Percentiles rank a stretch among this genome's conserved stretches.
These are phyloP conservation scores for Eurosta solidaginis DNA, from an alignment of 1,140 invertebrate species.

Conservation along the genomic window DNA sequence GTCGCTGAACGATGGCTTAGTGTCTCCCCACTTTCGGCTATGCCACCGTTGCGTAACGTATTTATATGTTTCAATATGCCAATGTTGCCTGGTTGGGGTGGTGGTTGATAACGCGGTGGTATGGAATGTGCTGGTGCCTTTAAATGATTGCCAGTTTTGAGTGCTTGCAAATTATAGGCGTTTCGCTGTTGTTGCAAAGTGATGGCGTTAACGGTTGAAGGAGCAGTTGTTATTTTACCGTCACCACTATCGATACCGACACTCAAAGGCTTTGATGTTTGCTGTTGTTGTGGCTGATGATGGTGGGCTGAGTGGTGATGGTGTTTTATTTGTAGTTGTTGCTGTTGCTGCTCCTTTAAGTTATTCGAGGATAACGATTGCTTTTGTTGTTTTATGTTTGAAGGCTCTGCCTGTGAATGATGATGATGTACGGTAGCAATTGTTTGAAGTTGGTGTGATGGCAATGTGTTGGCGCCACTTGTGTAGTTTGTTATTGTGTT, in stretches of 20 bases:
- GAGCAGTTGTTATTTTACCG: slow-evolving; percentile 27
- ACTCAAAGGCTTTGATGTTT: slow-evolving; percentile 4
- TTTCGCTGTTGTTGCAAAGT: slow-evolving; percentile 38
- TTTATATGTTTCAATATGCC: slow-evolving; percentile 63
- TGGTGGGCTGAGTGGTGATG: slow-evolving; percentile 42
- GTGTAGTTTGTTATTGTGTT: slow-evolving; percentile 39
- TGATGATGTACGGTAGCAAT: slow-evolving; percentile 57
- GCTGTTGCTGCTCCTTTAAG: slow-evolving; percentile 31
- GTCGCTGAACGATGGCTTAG: neutral
- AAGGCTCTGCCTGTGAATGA: slow-evolving; percentile 39
- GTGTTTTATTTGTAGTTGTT: slow-evolving; percentile 22
- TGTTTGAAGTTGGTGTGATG: slow-evolving; percentile 55
- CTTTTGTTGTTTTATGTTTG: slow-evolving; percentile 30
- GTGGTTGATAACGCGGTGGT: slow-evolving; percentile 70
- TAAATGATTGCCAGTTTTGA: slow-evolving; percentile 39
- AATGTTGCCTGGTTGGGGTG: slow-evolving; percentile 64
- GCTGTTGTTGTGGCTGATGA: slow-evolving; percentile 39
- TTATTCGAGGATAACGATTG: neutral
- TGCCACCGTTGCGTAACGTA: slow-evolving; percentile 26
- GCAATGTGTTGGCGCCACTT: slow-evolving; percentile 33
- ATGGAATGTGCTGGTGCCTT: slow-evolving; percentile 56
- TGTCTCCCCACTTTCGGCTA: slow-evolving; percentile 1
- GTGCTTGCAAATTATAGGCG: slow-evolving; percentile 42
- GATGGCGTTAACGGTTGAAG: slow-evolving; percentile 28
- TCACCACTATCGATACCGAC: slow-evolving; percentile 34